These are phyloP conservation scores for Hydractinia symbiolongicarpus DNA, from an alignment of 30 jellyfish, hydroid and myxozoan species.

Conservation along the genomic window DNA sequence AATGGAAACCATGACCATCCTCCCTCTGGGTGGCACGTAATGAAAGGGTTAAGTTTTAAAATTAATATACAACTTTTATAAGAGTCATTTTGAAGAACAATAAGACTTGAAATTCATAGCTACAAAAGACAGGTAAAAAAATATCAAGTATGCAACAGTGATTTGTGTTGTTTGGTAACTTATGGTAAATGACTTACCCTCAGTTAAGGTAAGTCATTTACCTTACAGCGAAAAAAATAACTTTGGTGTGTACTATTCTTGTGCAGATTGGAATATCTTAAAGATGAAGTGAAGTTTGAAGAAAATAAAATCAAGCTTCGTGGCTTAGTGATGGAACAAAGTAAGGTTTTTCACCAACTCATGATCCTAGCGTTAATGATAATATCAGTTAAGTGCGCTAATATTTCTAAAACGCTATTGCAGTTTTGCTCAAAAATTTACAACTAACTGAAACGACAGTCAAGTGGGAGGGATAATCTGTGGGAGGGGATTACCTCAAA, in stretches of 20 bases:
- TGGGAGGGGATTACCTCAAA: too few relatives aligned
- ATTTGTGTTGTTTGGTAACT: too few relatives aligned
- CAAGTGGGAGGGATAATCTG: too few relatives aligned
- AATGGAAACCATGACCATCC: too few relatives aligned
- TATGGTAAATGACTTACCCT: too few relatives aligned
- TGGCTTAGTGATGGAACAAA: conserved; percentile 1
- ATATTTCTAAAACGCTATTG: too few relatives aligned
- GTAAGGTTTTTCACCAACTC: background rate
- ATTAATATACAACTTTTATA: background rate
- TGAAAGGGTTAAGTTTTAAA: too few relatives aligned
- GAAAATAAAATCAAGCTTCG: background rate
- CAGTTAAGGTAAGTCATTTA: background rate
- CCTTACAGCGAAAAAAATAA: background rate
- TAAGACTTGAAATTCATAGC: background rate
- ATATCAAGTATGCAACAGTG: too few relatives aligned
- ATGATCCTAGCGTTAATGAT: background rate
- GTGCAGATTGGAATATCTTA: background rate
- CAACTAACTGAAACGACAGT: too few relatives aligned
- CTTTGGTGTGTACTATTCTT: background rate
- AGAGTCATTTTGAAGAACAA: background rate
- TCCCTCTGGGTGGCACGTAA: too few relatives aligned
- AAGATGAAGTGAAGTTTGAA: background rate
- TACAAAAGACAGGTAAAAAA: background rate
- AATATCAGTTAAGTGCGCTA: too few relatives aligned
- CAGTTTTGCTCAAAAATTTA: too few relatives aligned